phyloP scores from a whole-genome alignment of 2,888 invertebrate species.

The Eudemis profundana region DNA sequence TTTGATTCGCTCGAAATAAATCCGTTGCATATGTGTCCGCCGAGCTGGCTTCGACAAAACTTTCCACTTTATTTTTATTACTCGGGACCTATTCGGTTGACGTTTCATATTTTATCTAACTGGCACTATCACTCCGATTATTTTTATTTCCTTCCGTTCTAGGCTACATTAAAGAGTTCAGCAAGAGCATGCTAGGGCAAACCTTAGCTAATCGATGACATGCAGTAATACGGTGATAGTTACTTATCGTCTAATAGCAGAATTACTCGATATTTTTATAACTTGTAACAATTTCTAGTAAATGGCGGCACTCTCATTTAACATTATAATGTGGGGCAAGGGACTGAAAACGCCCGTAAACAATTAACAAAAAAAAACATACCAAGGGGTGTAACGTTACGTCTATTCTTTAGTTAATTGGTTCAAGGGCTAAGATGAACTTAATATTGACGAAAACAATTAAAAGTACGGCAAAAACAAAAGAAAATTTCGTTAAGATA shows the following conservation, averaged over 20 bases:
- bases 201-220: not conserved
- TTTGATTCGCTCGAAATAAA: slow-evolving; percentile 18
- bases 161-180: not conserved
- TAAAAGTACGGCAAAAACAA: not conserved
- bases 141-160: not conserved
- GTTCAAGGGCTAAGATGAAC: not conserved
- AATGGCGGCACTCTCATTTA: not conserved
- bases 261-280: not conserved
- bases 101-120: not conserved
- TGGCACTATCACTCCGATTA: not conserved
- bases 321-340: too few relatives aligned
- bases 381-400: too few relatives aligned
- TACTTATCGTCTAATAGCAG: not conserved
- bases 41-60: slow-evolving; percentile 11
- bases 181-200: not conserved
- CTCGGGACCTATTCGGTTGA: not conserved
- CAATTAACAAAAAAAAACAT: too few relatives aligned
- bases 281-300: not conserved
- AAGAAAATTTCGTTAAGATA: not conserved
- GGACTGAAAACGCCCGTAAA: too few relatives aligned
- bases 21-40: slow-evolving; percentile 27
- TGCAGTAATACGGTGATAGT: not conserved
- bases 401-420: not conserved
- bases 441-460: not conserved
- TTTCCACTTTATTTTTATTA: slow-evolving; percentile 23